Evolutionary conservation across 2,113 vertebrate genomes (phyloP).

Genomic region (Ameiurus melas): DNA sequence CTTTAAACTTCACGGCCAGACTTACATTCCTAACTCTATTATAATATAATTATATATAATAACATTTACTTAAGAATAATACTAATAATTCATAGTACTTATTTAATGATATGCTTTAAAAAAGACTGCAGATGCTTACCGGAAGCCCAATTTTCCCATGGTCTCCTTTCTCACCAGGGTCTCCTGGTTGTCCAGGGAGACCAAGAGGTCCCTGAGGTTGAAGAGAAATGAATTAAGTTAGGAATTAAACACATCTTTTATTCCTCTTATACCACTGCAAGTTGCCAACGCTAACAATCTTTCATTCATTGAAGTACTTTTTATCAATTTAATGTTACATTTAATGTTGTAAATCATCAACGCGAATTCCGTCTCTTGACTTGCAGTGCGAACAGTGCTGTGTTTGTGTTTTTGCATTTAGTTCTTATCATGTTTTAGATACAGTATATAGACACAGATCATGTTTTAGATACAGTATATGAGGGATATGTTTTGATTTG

Average conservation of each 20-base stretch:
- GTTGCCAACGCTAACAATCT: too few relatives aligned
- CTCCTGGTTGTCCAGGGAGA: constrained; percentile 79
- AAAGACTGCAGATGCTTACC: constrained; percentile 56
- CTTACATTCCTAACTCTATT: neutral
- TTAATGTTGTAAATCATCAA: neutral
- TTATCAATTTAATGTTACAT: neutral
- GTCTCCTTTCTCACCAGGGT: constrained; percentile 78
- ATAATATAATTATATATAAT: neutral
- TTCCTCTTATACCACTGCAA: too few relatives aligned
- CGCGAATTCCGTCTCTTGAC: neutral
- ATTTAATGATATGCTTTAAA: neutral
- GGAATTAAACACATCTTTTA: neutral
- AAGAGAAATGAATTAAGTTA: neutral
- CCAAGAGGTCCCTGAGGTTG: constrained; percentile 77
- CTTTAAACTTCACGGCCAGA: neutral
- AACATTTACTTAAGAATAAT: neutral
- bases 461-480: neutral
- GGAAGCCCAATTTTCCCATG: constrained; percentile 68
- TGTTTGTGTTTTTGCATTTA: neutral
- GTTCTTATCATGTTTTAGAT: neutral
- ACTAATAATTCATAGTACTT: neutral
- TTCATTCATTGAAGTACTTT: neutral
- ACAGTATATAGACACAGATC: neutral
- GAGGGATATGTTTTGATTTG: neutral
- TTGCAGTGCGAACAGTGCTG: neutral